These are phyloP conservation scores for Diaprepes abbreviatus DNA, from an alignment of 2,888 invertebrate species.

Conservation along the genomic window DNA sequence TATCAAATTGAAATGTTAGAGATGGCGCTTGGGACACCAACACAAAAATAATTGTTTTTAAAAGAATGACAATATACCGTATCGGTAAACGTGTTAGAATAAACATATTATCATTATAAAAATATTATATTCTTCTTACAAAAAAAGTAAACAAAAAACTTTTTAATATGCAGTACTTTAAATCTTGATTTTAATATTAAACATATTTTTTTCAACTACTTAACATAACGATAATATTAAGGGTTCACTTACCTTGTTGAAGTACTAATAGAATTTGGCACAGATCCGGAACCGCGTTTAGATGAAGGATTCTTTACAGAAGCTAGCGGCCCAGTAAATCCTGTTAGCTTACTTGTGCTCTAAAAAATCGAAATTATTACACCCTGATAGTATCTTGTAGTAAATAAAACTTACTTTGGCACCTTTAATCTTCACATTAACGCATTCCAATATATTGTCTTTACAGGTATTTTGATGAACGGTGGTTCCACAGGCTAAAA, in stretches of 20 bases:
- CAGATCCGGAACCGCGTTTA: constrained; percentile 64
- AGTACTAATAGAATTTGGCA: constrained; percentile 61
- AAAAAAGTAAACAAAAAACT: no score
- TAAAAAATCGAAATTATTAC: constrained; percentile 52
- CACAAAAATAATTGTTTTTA: no score
- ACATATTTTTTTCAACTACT: background rate
- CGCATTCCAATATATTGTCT: constrained; percentile 89
- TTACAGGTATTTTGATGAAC: constrained; percentile 91
- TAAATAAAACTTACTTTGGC: constrained; percentile 65
- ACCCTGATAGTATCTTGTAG: background rate
- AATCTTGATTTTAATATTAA: constrained; percentile 12
- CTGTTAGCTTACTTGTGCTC: constrained; percentile 65
- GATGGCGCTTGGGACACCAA: no score
- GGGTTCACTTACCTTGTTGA: constrained; percentile 62
- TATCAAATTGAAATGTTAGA: no score
- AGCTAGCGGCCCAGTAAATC: constrained; percentile 64
- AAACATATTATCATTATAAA: no score
- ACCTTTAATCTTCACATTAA: constrained; percentile 80
- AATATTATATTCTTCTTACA: no score
- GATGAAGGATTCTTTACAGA: constrained; percentile 64
- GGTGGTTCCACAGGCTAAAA: constrained; percentile 85
- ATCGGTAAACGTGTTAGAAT: no score
- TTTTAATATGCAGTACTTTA: no score
- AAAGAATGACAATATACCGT: no score
- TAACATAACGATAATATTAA: background rate